Percentiles rank a stretch among this genome's conserved stretches.
Evolutionary conservation across 1,140 invertebrate genomes (phyloP).

Genomic region (Odontomachus brunneus): DNA sequence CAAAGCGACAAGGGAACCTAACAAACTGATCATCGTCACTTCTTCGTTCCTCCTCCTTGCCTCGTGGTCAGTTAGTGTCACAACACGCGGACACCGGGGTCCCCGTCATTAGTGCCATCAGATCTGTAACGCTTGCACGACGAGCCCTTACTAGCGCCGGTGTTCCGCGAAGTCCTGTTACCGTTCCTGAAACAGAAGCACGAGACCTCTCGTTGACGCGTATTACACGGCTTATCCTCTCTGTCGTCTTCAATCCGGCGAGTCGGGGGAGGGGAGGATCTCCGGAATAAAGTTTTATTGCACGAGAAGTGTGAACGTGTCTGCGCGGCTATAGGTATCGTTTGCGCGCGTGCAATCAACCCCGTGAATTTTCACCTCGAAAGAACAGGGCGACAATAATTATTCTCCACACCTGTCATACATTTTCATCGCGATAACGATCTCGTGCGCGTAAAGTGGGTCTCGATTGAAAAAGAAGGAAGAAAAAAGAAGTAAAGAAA

Average conservation of each 20-base stretch:
- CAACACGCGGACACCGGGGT: slow-evolving; percentile 64
- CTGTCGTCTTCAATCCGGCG: neutral
- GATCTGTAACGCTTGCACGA: slow-evolving; percentile 78
- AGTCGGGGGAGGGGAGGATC: no score
- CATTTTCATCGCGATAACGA: slow-evolving; percentile 25
- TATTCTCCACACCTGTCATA: neutral
- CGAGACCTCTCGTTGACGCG: slow-evolving; percentile 41
- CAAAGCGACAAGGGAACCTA: slow-evolving; percentile 66
- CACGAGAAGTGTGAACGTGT: neutral
- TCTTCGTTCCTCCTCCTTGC: slow-evolving; percentile 61
- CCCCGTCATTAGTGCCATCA: slow-evolving; percentile 74
- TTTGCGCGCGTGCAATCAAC: neutral
- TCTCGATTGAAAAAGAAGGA: neutral
- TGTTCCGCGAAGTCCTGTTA: slow-evolving; percentile 69
- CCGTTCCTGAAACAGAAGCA: slow-evolving; percentile 69
- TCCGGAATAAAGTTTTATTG: neutral
- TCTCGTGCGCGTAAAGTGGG: slow-evolving; percentile 9
- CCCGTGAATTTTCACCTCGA: neutral
- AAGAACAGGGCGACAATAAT: neutral
- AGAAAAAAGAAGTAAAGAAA: neutral
- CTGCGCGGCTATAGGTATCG: neutral
- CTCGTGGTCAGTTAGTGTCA: slow-evolving; percentile 73
- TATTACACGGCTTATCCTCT: neutral
- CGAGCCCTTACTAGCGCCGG: slow-evolving; percentile 61
- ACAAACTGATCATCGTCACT: slow-evolving; percentile 68